phyloP scores from a whole-genome alignment of 53 echinoderm and acorn worm genomes.

The Patiria pectinifera region DNA sequence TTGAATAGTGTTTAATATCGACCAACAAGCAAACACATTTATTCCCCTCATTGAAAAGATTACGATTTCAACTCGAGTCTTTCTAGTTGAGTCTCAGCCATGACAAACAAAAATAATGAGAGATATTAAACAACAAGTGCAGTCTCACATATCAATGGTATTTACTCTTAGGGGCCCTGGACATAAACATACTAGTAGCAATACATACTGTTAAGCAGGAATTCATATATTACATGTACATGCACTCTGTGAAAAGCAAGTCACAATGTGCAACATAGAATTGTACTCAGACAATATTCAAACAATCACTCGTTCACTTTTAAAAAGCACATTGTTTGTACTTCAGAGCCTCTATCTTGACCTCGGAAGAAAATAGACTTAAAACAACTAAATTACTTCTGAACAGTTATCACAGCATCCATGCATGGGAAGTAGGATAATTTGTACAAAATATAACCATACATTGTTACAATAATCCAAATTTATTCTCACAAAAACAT shows the following conservation, averaged over 20 bases:
- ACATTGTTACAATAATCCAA: not conserved
- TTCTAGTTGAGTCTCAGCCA: not conserved
- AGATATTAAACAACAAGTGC: constrained; percentile 11
- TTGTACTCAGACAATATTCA: constrained; percentile 2
- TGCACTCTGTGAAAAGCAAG: constrained; percentile 42
- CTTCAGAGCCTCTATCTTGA: not conserved
- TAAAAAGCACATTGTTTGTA: not conserved
- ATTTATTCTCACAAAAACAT: not conserved
- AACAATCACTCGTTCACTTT: constrained; percentile 7
- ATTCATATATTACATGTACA: constrained; percentile 57
- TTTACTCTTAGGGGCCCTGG: constrained; percentile 30
- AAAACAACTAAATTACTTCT: constrained; percentile 19
- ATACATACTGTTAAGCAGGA: constrained; percentile 56
- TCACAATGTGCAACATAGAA: constrained; percentile 29
- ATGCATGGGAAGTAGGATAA: constrained; percentile 4
- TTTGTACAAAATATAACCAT: constrained; percentile 1
- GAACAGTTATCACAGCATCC: constrained; percentile 7
- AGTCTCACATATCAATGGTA: constrained; percentile 52
- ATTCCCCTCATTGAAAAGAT: too few relatives aligned
- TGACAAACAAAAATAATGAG: not conserved
- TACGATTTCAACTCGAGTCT: too few relatives aligned
- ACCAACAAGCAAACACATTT: too few relatives aligned
- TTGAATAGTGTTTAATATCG: too few relatives aligned
- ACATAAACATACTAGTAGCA: constrained; percentile 56
- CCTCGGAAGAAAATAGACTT: not conserved